Evolutionary conservation across 2,797 vertebrate genomes (phyloP).

Genomic region (Anguilla marmorata): DNA sequence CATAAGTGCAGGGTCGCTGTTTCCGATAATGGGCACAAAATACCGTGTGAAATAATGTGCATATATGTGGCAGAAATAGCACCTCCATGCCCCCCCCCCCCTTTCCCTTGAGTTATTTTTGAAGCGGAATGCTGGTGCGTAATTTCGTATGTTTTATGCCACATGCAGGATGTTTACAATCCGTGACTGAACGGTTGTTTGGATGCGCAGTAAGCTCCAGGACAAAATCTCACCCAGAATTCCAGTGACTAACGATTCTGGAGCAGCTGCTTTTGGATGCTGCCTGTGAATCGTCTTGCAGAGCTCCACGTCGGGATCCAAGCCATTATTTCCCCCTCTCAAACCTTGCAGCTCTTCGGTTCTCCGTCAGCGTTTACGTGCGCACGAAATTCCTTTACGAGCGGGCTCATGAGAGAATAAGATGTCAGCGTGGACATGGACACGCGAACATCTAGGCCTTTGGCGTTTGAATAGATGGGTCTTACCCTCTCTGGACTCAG

Average conservation of each 20-base stretch:
- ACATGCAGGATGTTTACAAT: conserved; percentile 18
- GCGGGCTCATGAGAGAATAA: conserved; percentile 44
- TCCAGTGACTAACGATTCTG: conserved; percentile 28
- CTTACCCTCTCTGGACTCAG: conserved; percentile 55
- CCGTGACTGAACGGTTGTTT: conserved; percentile 19
- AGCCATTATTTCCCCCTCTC: conserved; percentile 6
- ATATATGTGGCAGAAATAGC: conserved; percentile 3
- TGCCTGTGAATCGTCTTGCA: neutral
- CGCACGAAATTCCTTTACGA: conserved; percentile 40
- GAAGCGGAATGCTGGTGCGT: conserved; percentile 2
- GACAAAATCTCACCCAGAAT: conserved; percentile 24
- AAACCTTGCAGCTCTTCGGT: conserved; percentile 41
- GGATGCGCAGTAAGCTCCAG: conserved; percentile 20
- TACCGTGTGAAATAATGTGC: conserved; percentile 6
- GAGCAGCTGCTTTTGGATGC: conserved; percentile 27
- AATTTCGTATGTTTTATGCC: conserved; percentile 16
- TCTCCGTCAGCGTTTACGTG: conserved; percentile 41
- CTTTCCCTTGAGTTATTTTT: conserved; percentile 14
- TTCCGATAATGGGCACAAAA: conserved; percentile 19
- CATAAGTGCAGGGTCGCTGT: conserved; percentile 1
- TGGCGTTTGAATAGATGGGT: conserved; percentile 54
- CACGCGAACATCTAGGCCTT: conserved; percentile 55
- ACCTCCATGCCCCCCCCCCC: neutral
- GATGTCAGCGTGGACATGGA: conserved; percentile 56
- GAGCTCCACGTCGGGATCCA: neutral